Evolutionary conservation across 2,797 vertebrate species (phyloP).

Genomic region (Australoheros facetus): DNA sequence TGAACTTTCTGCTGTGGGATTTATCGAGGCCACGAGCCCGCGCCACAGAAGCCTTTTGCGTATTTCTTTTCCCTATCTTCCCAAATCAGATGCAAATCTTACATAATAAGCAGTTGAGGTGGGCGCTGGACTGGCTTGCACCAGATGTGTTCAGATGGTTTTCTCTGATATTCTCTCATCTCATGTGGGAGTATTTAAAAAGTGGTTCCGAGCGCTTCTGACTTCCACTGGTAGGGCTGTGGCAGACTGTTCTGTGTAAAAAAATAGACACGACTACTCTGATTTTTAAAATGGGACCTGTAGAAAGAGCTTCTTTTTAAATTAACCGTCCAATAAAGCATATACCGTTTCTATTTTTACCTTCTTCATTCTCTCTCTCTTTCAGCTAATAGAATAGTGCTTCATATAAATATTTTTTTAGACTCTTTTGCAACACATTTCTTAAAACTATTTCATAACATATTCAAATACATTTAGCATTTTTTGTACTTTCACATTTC

Average conservation of each 20-base stretch:
- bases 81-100: conserved; percentile 31
- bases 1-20: conserved; percentile 21
- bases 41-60: conserved; percentile 11
- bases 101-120: conserved; percentile 24
- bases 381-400: conserved; percentile 66
- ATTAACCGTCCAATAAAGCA: conserved; percentile 73
- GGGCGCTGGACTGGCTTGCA: conserved; percentile 22
- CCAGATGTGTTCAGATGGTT: conserved; percentile 26
- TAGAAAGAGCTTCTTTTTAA: conserved; percentile 70
- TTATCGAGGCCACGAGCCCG: conserved; percentile 4
- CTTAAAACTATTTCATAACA: conserved; percentile 80
- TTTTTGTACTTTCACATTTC: conserved; percentile 72
- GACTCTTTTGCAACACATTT: conserved; percentile 77
- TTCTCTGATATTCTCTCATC: conserved; percentile 50
- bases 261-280: conserved; percentile 82
- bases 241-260: conserved; percentile 74
- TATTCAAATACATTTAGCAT: conserved; percentile 76
- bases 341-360: conserved; percentile 61
- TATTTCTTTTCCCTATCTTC: conserved; percentile 11
- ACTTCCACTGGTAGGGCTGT: conserved; percentile 60
- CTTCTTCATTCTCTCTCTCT: neutral
- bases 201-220: conserved; percentile 53
- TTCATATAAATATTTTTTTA: conserved; percentile 80
- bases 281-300: conserved; percentile 78
- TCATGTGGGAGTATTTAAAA: conserved; percentile 52